Evolutionary conservation across 2,113 vertebrate species (phyloP), one percentile per base, ranked within the genome.

Genomic region (Plotosus lineatus): DNA sequence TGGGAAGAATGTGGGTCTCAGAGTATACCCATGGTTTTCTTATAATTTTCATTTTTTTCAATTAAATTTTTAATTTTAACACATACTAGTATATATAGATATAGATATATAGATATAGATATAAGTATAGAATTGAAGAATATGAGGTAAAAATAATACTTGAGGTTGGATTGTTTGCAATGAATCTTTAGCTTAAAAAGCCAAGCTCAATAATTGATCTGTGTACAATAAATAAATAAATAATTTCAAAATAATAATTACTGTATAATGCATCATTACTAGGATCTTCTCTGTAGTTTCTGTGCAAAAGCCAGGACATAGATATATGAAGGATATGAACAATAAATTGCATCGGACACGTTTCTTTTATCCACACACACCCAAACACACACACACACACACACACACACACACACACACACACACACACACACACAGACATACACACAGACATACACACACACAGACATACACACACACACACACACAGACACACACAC

Each of bases 391-490:
- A n/a, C 28, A 60, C 5, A n/a, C 4, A 56, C 23, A 56, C 5
- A 9, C 14, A 28, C 6, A 58, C 10, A 58, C n/a, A 26, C 11
- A 58, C 23, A 28, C 56, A 58, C 23, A 26, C n/a, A 58, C 55
- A 58, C n/a, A 58, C 55, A 21, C 31, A 6, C 56, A 0, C 26
- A 15, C 58, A 0, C 60, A 61, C 21, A 66, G 75, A 85, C 55
- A 77, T 55, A 73, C 19, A 48, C 44, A 36, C 28, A 42, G 50
- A 65, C 26, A 58, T 2, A 61, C 26, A 83, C 6, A 33, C 50
- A 61, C 56, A 72, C 33, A 66, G 42, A 68, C 72, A 82, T 60
- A 58, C 73, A 78, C 53, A 40, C 51, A 55, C 33, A 60, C 3
- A 58, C 17, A 78, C n/a, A 51, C 23, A 73, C 26, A 23, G 78